Evolutionary conservation across 2,888 invertebrate genomes (phyloP).

Genomic region (Desoria tigrina): DNA sequence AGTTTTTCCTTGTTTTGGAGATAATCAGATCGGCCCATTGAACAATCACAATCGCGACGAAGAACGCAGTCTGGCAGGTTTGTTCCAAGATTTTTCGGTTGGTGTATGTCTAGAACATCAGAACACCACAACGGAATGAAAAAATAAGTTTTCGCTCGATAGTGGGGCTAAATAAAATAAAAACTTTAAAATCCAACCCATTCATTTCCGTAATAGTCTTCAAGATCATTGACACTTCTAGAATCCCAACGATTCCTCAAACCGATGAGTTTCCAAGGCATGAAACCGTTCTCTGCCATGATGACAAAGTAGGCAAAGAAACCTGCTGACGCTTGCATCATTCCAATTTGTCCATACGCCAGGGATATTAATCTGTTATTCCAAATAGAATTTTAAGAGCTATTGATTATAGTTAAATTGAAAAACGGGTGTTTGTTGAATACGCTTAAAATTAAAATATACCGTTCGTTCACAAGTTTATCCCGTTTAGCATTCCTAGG

Average conservation of each 20-base stretch:
- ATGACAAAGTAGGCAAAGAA: constrained; percentile 99
- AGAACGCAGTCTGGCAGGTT: constrained; percentile 98
- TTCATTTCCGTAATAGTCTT: constrained; percentile 98
- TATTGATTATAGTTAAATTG: too few relatives aligned
- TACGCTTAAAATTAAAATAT: constrained; percentile 54
- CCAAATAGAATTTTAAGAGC: too few relatives aligned
- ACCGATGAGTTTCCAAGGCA: constrained; percentile 84
- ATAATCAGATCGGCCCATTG: constrained; percentile 98
- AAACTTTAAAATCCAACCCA: constrained; percentile 74
- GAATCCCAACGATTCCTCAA: constrained; percentile 98
- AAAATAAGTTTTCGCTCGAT: too few relatives aligned
- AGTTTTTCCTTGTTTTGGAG: constrained; percentile 96
- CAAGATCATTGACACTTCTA: constrained; percentile 94
- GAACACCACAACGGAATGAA: too few relatives aligned
- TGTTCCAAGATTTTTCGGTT: constrained; percentile 94
- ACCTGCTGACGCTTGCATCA: constrained; percentile 99
- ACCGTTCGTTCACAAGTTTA: constrained; percentile 94
- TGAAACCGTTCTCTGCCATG: constrained; percentile 99
- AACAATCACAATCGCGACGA: constrained; percentile 95
- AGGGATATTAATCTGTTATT: constrained; percentile 94
- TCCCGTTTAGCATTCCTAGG: constrained; percentile 85
- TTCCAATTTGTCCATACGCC: constrained; percentile 99
- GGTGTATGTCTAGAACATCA: constrained; percentile 86
- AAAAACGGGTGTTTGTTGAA: too few relatives aligned
- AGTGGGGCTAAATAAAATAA: too few relatives aligned